Conservation (phyloP, 64 coral and sea anemone species). For the Montipora foliosa region DNA sequence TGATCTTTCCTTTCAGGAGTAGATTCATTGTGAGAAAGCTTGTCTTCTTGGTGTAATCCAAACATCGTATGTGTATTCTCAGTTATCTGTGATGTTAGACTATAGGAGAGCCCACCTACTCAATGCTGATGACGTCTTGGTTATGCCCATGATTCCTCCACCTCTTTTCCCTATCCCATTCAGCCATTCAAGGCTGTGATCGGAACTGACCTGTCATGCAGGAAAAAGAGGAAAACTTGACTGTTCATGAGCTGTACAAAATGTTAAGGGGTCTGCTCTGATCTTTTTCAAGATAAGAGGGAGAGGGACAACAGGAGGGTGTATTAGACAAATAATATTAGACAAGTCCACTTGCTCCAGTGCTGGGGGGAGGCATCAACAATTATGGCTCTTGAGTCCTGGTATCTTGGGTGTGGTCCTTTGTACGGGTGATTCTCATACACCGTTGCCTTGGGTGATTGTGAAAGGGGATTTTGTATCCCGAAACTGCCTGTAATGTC, state of each 20-base stretch:
- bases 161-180: slow-evolving; percentile 63
- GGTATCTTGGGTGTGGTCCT: neutral
- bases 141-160: slow-evolving; percentile 61
- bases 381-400: no score
- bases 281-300: slow-evolving; percentile 55
- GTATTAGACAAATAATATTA: neutral
- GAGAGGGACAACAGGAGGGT: slow-evolving; percentile 29
- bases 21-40: slow-evolving; percentile 65
- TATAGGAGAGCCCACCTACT: slow-evolving; percentile 63
- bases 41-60: slow-evolving; percentile 13
- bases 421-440: slow-evolving; percentile 5
- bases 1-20: slow-evolving; percentile 42
- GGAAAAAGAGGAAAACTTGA: no score
- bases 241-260: no score
- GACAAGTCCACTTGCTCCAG: slow-evolving; percentile 52
- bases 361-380: neutral
- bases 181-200: slow-evolving; percentile 75
- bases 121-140: slow-evolving; percentile 39
- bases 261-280: neutral
- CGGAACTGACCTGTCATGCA: slow-evolving; percentile 32
- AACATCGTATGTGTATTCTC: slow-evolving; percentile 14
- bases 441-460: slow-evolving; percentile 39
- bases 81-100: slow-evolving; percentile 45
- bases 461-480: slow-evolving; percentile 60
- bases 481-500: slow-evolving; percentile 38